These are phyloP conservation scores for Procavia capensis DNA, from an alignment of 2,113 vertebrate genomes.

Conservation along the genomic window DNA sequence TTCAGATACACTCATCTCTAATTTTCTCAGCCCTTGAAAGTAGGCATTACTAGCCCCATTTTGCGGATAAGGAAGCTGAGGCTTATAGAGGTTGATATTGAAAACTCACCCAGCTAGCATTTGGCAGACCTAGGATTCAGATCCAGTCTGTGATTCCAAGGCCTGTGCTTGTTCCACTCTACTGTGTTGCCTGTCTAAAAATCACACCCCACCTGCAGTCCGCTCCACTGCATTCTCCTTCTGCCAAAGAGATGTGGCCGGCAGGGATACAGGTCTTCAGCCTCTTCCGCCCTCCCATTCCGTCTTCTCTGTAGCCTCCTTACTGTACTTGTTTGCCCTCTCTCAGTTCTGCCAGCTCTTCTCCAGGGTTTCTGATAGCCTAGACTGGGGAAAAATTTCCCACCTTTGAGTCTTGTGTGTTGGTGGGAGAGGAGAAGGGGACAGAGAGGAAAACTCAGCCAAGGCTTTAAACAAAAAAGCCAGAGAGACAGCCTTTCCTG, in stretches of 20 bases:
- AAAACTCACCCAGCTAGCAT: not conserved
- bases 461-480: not conserved
- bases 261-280: not conserved
- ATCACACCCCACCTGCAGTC: not conserved
- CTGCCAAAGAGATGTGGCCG: not conserved
- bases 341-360: not conserved
- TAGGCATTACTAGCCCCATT: not conserved
- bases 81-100: constrained; percentile 8
- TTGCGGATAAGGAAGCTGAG: constrained; percentile 38
- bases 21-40: constrained; percentile 26
- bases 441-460: not conserved
- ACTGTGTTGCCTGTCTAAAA: not conserved
- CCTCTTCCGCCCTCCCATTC: not conserved
- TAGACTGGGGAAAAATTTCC: not conserved
- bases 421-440: not conserved
- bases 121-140: not conserved
- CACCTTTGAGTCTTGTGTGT: not conserved
- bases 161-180: not conserved
- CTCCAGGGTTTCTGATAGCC: not conserved
- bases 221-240: not conserved
- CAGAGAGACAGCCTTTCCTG: not conserved
- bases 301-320: not conserved
- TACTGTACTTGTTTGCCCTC: not conserved
- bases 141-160: not conserved
- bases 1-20: not conserved